Conservation (phyloP, 2,113 vertebrate genomes). For the Phrynosoma blainvillii region DNA sequence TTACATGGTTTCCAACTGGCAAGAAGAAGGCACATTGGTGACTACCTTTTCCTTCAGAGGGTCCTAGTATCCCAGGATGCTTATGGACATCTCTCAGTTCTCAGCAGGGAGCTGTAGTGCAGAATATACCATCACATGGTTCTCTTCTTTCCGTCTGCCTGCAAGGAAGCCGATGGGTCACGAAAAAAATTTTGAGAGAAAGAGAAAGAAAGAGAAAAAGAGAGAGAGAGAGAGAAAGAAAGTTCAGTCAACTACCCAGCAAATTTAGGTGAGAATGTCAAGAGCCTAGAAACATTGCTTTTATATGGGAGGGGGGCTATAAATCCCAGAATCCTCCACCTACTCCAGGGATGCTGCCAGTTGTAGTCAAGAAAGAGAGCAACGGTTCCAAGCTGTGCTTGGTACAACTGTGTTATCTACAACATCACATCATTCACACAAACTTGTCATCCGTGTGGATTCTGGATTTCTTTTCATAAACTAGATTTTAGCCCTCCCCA, state of each 20-base stretch:
- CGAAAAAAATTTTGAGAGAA: no score
- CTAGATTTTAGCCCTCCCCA: no score
- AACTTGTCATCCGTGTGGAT: no score
- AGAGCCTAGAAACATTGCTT: no score
- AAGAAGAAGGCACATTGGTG: slow-evolving; percentile 37
- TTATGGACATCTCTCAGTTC: slow-evolving; percentile 66
- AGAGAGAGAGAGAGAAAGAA: slow-evolving; percentile 1
- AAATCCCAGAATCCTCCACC: no score
- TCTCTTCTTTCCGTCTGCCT: slow-evolving; percentile 74
- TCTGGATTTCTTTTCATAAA: no score
- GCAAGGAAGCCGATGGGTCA: slow-evolving; percentile 6
- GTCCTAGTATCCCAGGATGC: not conserved
- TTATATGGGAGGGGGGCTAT: no score
- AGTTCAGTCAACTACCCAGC: not conserved
- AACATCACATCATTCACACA: no score
- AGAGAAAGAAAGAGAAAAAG: slow-evolving; percentile 12
- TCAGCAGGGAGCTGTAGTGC: slow-evolving; percentile 75
- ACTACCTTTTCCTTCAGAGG: not conserved
- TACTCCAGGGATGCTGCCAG: no score
- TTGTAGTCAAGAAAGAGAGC: no score
- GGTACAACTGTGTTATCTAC: no score
- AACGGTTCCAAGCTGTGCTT: no score
- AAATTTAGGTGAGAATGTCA: not conserved
- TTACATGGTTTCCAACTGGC: not conserved
- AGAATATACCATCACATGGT: slow-evolving; percentile 75